Base-by-base conservation (phyloP, 2,888 invertebrate species). In the Lepidocyrtinus sp. region DNA sequence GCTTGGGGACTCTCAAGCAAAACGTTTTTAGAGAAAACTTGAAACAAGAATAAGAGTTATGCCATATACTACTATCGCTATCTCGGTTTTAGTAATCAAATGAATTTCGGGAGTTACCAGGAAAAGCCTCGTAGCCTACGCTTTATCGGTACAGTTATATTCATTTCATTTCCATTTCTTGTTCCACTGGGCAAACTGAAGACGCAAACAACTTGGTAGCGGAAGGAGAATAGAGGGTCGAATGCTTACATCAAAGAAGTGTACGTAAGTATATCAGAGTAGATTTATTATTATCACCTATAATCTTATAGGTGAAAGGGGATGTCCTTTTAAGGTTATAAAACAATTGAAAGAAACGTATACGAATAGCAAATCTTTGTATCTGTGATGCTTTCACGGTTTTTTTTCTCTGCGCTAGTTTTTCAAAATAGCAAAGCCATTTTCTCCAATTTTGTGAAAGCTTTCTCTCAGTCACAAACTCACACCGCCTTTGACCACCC, bases 401-500 rank as follows among this genome's bases (percentile, higher is more conserved):
- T n/a, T 55, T 3, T 17, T 3, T 55, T 2, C 55, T 55, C n/a
- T 55, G 7, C 17, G 17, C 55, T 5, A 36, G 36, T 55, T 55
- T n/a, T 55, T 55, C n/a, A 2, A n/a, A 55, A 55, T n/a, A 55
- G n/a, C 9, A 3, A 55, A 55, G n/a, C 55, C 55, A 55, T 55
- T 55, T 55, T 55, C 55, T 55, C 55, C 55, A 55, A 55, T 55
- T 55, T 55, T 55, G 55, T 55, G 55, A 55, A 17, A 55, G 55
- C 55, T 55, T 55, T 55, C 55, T 55, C 55, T 55, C 55, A 55
- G 55, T 55, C 55, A 55, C 55, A 55, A 17, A 55, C 55, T 26
- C 19, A 65, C 68, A n/a, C 75, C 62, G 68, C 64, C 75, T 69
- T 75, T 68, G 69, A 65, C 75, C 68, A 62, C 77, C 76, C 77